phyloP scores from a whole-genome alignment of 2,888 invertebrate genomes.

The Lasioglossum figueresi region DNA sequence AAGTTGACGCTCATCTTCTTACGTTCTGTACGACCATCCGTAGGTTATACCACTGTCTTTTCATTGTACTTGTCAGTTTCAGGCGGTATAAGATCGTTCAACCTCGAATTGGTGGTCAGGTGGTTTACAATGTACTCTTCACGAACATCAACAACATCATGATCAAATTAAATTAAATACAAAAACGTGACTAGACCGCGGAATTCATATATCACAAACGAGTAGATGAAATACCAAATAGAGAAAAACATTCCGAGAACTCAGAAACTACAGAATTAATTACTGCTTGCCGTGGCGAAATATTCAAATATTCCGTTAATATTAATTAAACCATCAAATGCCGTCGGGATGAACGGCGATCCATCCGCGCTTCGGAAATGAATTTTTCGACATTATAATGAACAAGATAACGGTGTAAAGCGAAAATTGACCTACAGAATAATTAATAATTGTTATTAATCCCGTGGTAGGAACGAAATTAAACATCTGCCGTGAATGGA shows the following conservation, averaged over 20 bases:
- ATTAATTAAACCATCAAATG: not conserved
- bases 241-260: too few species aligned
- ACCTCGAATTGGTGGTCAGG: too few species aligned
- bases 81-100: too few species aligned
- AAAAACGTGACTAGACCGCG: too few species aligned
- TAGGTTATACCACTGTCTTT: not conserved
- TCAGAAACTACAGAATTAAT: not conserved
- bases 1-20: not conserved
- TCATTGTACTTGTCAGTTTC: too few species aligned
- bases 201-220: not conserved
- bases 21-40: not conserved
- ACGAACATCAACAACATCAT: too few species aligned
- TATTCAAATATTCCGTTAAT: not conserved
- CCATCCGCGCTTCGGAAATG: not conserved
- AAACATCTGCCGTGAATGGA: not conserved
- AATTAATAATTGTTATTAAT: conserved; percentile 2
- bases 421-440: not conserved
- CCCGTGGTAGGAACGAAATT: not conserved
- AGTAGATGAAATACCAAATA: too few species aligned
- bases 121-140: too few species aligned
- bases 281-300: not conserved
- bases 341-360: not conserved
- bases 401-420: not conserved
- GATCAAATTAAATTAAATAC: too few species aligned
- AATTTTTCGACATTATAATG: not conserved